Percentiles rank a stretch among this genome's conserved stretches.
Conservation (phyloP, 2,888 invertebrate species). For the Zaprionus bogoriensis region DNA sequence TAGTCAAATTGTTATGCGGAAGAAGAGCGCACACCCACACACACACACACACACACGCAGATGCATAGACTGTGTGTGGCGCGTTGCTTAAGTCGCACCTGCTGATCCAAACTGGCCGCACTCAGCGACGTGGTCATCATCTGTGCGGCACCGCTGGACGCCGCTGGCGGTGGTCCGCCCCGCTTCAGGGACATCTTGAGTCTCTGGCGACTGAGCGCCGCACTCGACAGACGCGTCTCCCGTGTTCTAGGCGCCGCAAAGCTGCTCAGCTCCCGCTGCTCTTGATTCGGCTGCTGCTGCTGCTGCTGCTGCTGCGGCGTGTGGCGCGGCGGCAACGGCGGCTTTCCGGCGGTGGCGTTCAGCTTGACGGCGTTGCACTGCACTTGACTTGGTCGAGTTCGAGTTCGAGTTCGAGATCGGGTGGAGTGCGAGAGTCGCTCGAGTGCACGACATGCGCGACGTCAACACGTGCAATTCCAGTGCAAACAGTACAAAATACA, state of each 20-base stretch:
- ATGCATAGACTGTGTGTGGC: constrained; percentile 5
- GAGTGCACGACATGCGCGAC: constrained; percentile 53
- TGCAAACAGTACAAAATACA: constrained; percentile 30
- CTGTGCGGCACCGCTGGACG: constrained; percentile 67
- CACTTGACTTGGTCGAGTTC: constrained; percentile 21
- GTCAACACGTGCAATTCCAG: constrained; percentile 57
- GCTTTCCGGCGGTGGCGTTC: constrained; percentile 79
- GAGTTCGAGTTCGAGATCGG: constrained; percentile 7
- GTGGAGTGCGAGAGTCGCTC: too few relatives aligned
- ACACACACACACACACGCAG: constrained; percentile 13
- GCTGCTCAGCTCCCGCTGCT: constrained; percentile 48
- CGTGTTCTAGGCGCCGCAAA: constrained; percentile 43
- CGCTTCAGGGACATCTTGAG: constrained; percentile 79
- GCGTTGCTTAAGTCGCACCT: constrained; percentile 50
- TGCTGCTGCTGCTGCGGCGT: constrained; percentile 53
- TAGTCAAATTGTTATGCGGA: constrained; percentile 54
- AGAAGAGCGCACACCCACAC: constrained; percentile 36
- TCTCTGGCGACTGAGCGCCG: constrained; percentile 65
- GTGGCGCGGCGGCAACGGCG: constrained; percentile 75
- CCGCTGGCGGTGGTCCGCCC: constrained; percentile 78
- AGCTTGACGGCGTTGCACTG: constrained; percentile 64
- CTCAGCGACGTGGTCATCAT: constrained; percentile 63
- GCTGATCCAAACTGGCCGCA: constrained; percentile 56
- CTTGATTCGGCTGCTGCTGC: constrained; percentile 3
- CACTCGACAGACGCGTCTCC: constrained; percentile 63